Base-by-base conservation (phyloP, 35 echinoderm and acorn worm species). In the Holothuria glaberrima region DNA sequence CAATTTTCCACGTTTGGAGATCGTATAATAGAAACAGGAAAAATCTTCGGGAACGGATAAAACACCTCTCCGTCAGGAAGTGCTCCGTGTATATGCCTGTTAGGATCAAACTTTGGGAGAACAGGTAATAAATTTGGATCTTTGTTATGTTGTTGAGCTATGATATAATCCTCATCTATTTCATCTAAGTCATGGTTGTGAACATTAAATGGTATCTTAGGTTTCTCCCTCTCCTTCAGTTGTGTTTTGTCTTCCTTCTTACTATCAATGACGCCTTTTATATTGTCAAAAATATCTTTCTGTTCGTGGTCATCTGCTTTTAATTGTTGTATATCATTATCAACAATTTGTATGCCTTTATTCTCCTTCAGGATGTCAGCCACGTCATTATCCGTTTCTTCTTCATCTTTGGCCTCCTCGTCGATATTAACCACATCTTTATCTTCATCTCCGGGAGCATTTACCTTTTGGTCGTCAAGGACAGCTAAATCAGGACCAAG, bases 31-130 rank as follows among this genome's bases (percentile, higher is more conserved):
- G 62, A 27, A 20, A 98, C 96, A 1, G 96, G 96, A 33, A 98
- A 98, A 9, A 92, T 58, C 66, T 98, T 98, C 14, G 96, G 93
- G 12, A 25, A 59, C 33, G 90, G 90, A 29, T 87, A 87, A 22
- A 69, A 69, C 44, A 71, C 61, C 22, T 69, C 54, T 26, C 41
- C 85, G 20, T 69, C 33, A 4, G 85, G 85, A n/a, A 69, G 13
- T 4, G 85, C 85, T 46, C 66, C 85, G 25, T 91, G 75, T 36
- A 91, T 60, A 33, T 91, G 90, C 34, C 62, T 91, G 62, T 91
- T 91, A 1, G 90, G 90, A 48, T 91, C 79, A 52, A 91, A 91
- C 35, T 86, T 73, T 34, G 90, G 90, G n/a, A 91, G 28, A 5
- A 86, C 69, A 30, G 68, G 67, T 21, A 46, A 25, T 2, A 57